Evolutionary conservation across 2,888 invertebrate species (phyloP).

Genomic region (Deilephila porcellus): DNA sequence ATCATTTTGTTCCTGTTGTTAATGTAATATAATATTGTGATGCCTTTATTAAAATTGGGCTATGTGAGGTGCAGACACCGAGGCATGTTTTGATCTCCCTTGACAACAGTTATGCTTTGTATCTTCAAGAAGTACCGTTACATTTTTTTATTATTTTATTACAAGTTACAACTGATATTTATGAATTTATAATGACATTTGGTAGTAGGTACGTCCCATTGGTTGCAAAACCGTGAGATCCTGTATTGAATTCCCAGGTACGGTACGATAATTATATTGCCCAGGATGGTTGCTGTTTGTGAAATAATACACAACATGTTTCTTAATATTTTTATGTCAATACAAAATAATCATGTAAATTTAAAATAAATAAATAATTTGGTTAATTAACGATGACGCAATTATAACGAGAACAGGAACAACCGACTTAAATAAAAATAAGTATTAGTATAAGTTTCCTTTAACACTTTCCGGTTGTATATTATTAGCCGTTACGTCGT

Average conservation of each 20-base stretch:
- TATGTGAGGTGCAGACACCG: background rate
- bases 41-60: conserved; percentile 49
- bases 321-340: too few species aligned
- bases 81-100: conserved; percentile 1
- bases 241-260: too few species aligned
- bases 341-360: background rate
- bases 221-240: too few species aligned
- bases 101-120: conserved; percentile 19
- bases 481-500: conserved; percentile 49
- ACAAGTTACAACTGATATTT: background rate
- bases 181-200: too few species aligned
- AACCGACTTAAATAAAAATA: conserved; percentile 15
- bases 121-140: conserved; percentile 18
- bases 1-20: conserved; percentile 55
- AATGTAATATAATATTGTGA: conserved; percentile 64
- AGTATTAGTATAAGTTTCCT: conserved; percentile 2
- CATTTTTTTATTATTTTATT: conserved; percentile 1
- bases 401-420: background rate
- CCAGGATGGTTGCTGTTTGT: too few species aligned
- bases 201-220: too few species aligned
- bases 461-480: conserved; percentile 46
- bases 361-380: background rate
- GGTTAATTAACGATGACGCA: too few species aligned
- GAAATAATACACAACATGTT: too few species aligned
- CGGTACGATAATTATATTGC: too few species aligned